Conservation (phyloP, 2,113 vertebrate genomes). For the Gracilinanus agilis region DNA sequence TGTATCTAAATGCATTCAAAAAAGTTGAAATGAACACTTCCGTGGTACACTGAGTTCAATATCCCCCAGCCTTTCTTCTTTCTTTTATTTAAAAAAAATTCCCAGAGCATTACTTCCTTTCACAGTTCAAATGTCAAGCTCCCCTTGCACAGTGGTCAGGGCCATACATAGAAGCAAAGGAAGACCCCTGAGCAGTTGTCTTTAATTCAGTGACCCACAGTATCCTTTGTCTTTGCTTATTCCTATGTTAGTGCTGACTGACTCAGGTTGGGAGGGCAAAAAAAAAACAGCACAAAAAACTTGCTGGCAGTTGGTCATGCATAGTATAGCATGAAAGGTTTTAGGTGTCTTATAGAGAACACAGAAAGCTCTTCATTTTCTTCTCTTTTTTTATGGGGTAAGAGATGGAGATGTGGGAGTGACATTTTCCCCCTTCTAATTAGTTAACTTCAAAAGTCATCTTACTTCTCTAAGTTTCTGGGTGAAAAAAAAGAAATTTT, state of each 20-base stretch:
- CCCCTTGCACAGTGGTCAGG: constrained; percentile 62
- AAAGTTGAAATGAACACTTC: background rate
- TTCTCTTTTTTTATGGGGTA: constrained; percentile 48
- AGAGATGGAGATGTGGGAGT: background rate
- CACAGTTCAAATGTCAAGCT: constrained; percentile 76
- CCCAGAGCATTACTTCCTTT: constrained; percentile 75
- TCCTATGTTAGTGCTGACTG: constrained; percentile 63
- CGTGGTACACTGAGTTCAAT: constrained; percentile 47
- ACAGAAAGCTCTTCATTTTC: constrained; percentile 66
- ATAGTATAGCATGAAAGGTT: constrained; percentile 64
- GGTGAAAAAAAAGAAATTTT: constrained; percentile 81
- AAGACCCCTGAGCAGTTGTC: constrained; percentile 63
- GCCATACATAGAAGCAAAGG: constrained; percentile 72
- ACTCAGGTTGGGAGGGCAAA: constrained; percentile 48
- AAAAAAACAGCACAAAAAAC: background rate
- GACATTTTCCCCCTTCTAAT: constrained; percentile 63
- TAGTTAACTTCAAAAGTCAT: constrained; percentile 77
- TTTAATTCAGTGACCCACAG: constrained; percentile 72
- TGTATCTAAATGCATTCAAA: background rate
- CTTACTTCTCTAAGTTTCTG: constrained; percentile 77
- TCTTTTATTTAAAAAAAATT: constrained; percentile 76
- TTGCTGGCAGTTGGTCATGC: constrained; percentile 65
- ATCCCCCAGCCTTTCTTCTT: background rate
- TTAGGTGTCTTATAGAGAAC: constrained; percentile 53
- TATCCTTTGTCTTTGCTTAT: constrained; percentile 70